Percentiles rank a stretch among this genome's conserved stretches.
Conservation (phyloP, 2,888 invertebrate genomes). For the Patella depressa region DNA sequence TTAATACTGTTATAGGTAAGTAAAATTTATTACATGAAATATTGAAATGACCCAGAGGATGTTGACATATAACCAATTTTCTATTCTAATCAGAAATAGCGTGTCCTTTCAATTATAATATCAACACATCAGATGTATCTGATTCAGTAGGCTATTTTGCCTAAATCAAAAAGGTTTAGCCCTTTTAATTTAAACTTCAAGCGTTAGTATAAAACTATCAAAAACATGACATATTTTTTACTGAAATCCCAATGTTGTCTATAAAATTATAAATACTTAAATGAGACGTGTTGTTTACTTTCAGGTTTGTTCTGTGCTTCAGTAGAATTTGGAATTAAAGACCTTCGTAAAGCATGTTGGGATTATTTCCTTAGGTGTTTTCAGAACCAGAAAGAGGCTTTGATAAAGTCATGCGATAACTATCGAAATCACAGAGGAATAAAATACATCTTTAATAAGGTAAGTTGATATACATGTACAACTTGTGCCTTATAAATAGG, state of each 20-base stretch:
- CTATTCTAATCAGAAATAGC: too few relatives aligned
- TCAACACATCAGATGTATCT: too few relatives aligned
- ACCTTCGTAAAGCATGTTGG: neutral
- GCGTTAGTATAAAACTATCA: too few relatives aligned
- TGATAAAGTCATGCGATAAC: neutral
- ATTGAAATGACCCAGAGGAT: neutral
- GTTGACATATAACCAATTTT: too few relatives aligned
- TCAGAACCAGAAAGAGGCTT: neutral
- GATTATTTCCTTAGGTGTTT: neutral
- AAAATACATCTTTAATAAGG: neutral
- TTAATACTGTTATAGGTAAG: neutral
- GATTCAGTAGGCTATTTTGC: too few relatives aligned
- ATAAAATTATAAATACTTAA: too few relatives aligned
- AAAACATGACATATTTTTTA: too few relatives aligned
- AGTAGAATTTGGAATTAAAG: slow-evolving; percentile 3
- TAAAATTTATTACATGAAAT: neutral
- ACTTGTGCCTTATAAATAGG: too few relatives aligned
- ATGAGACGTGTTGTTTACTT: neutral
- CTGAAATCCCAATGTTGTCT: too few relatives aligned
- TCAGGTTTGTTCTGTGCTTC: neutral
- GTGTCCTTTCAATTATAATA: too few relatives aligned
- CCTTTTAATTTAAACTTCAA: too few relatives aligned
- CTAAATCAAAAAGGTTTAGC: too few relatives aligned
- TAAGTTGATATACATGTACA: neutral
- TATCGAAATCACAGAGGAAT: neutral